Base-by-base conservation (phyloP, 2,113 vertebrate species). In the Pomatorhinus ruficollis region DNA sequence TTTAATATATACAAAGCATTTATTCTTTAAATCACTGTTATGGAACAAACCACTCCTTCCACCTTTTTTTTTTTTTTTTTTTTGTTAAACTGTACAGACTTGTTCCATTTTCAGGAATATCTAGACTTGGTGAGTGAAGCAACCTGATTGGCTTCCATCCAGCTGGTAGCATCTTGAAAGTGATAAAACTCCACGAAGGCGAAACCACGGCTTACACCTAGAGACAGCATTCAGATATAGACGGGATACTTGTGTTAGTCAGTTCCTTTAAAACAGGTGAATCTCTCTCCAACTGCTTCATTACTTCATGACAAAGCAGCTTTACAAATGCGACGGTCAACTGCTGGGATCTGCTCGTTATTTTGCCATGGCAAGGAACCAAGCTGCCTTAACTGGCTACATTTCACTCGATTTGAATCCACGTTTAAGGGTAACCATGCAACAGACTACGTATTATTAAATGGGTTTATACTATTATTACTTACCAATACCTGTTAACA, bases 171-270 rank as follows among this genome's bases (percentile, higher is more conserved):
- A 99, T 99, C 99, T 99, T 99, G 99, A 99, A 99, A 99, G 99
- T 99, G 99, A 99, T 99, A 99, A 99, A 99, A 99, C 99, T 99
- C 99, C 99, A 99, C 99, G 99, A 99, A 99, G 99, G 99, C 99
- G 99, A 99, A 99, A 99, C 99, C 99, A 99, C 99, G 99, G 99
- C 99, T 99, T 99, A 99, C 99, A 99, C 99, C 99, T 99, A 99
- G 99, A 99, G 99, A 99, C 99, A 99, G 99, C 99, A 99, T 99
- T 99, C 99, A 99, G 99, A 99, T 99, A 99, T 99, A 99, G 99
- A 99, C 99, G 99, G 99, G 99, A 99, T 98, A 98, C 99, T 99
- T 98, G 99, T 99, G 99, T 99, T 99, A 99, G 99, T 99, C 99
- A 99, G 98, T 99, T 99, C 99, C 99, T 99, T 99, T 99, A 99